A percentile compares a stretch with the other conserved stretches of the same genome.
phyloP scores from a whole-genome alignment of 2,888 invertebrate genomes.

The Drosophila birchii region DNA sequence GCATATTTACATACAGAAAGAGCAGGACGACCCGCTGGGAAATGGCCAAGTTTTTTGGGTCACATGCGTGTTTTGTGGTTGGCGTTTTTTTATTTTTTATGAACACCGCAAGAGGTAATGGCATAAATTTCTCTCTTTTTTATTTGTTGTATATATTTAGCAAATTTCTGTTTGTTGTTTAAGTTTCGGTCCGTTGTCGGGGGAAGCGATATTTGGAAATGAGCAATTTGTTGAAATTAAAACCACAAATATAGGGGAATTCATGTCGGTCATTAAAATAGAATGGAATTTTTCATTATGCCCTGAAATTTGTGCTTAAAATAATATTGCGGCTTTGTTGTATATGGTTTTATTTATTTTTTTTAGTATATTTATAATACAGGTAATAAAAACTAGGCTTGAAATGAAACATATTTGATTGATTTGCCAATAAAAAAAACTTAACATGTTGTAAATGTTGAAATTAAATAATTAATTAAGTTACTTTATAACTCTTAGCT shows the following conservation, averaged over 20 bases:
- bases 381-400: neutral
- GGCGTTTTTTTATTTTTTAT: slow-evolving; percentile 34
- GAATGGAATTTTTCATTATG: neutral
- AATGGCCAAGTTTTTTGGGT: slow-evolving; percentile 34
- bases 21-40: slow-evolving; percentile 40
- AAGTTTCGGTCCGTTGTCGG: slow-evolving; percentile 1
- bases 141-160: slow-evolving; percentile 20
- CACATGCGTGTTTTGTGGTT: slow-evolving; percentile 46
- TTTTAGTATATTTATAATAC: neutral
- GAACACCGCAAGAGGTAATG: slow-evolving; percentile 44
- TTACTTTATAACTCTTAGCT: neutral
- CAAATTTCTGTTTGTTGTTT: slow-evolving; percentile 17
- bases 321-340: neutral
- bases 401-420: neutral
- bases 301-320: neutral
- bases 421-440: neutral
- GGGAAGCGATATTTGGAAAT: neutral
- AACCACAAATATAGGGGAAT: slow-evolving; percentile 28
- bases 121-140: slow-evolving; percentile 43
- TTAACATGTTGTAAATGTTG: neutral
- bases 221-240: slow-evolving; percentile 29
- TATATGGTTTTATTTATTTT: neutral
- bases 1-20: slow-evolving; percentile 39
- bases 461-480: neutral
- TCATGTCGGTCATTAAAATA: slow-evolving; percentile 1